phyloP scores from a whole-genome alignment of 1,140 invertebrate species.

The Acromyrmex echinatior region DNA sequence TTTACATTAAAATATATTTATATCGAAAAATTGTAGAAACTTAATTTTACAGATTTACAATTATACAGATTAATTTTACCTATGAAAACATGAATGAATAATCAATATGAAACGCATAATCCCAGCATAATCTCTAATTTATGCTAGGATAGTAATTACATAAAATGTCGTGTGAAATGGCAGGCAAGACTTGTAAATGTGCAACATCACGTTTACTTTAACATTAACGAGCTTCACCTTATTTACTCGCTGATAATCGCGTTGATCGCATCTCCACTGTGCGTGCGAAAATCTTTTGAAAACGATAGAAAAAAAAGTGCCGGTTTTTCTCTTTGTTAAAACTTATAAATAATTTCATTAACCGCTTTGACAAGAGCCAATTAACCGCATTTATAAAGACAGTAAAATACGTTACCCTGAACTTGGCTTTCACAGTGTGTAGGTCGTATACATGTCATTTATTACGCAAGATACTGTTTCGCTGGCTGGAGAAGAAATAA shows the following conservation, averaged over 20 bases:
- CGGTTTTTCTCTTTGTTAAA: conserved; percentile 19
- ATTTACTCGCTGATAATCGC: not conserved
- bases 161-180: conserved; percentile 6
- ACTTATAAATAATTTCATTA: conserved; percentile 11
- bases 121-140: not conserved
- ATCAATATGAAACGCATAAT: not conserved
- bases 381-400: conserved; percentile 40
- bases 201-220: conserved; percentile 2
- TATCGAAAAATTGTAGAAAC: not conserved
- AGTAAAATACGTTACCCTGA: conserved; percentile 38
- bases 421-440: conserved; percentile 20
- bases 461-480: conserved; percentile 48
- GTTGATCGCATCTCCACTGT: not conserved
- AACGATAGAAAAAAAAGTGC: not conserved
- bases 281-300: conserved; percentile 41
- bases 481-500: not conserved
- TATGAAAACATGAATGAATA: not conserved
- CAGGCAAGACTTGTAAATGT: not conserved
- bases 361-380: not conserved
- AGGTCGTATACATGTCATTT: not conserved
- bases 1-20: not conserved
- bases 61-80: no score
- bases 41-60: not conserved
- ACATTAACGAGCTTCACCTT: not conserved
- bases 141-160: conserved; percentile 1